Conservation (phyloP, 2,113 vertebrate genomes). For the Pelecanus crispus region DNA sequence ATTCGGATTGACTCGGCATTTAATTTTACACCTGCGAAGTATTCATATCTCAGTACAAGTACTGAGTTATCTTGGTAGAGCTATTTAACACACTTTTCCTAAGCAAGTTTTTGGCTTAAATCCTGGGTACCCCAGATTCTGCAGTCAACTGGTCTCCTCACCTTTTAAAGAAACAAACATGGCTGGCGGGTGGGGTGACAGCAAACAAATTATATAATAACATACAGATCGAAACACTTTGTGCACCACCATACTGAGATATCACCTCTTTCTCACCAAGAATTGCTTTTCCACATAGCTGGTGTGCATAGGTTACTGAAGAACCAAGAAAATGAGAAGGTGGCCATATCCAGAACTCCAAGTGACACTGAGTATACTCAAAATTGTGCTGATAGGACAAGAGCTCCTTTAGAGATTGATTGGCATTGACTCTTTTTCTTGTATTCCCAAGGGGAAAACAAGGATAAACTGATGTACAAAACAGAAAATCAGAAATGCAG, state of each 20-base stretch:
- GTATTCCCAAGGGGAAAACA: not conserved
- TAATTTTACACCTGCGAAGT: not conserved
- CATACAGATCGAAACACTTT: not conserved
- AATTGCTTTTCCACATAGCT: rapidly evolving
- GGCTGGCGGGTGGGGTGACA: rapidly evolving
- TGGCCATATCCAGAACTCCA: not conserved
- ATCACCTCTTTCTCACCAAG: rapidly evolving
- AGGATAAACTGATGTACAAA: not conserved
- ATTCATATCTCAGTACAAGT: not conserved
- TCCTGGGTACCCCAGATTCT: not conserved
- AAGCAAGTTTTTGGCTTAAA: not conserved
- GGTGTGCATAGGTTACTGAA: not conserved
- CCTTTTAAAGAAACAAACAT: not conserved
- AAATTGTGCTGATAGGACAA: not conserved
- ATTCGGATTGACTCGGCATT: not conserved
- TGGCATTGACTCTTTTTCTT: not conserved
- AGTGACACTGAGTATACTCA: not conserved
- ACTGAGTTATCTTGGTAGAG: not conserved
- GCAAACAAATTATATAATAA: not conserved
- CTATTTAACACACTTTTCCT: not conserved
- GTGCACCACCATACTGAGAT: not conserved
- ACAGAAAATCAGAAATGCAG: not conserved
- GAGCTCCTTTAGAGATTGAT: not conserved
- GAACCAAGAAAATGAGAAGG: not conserved
- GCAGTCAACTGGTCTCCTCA: not conserved